phyloP scores from a whole-genome alignment of 2,113 vertebrate genomes.

The Eubucco bourcierii region DNA sequence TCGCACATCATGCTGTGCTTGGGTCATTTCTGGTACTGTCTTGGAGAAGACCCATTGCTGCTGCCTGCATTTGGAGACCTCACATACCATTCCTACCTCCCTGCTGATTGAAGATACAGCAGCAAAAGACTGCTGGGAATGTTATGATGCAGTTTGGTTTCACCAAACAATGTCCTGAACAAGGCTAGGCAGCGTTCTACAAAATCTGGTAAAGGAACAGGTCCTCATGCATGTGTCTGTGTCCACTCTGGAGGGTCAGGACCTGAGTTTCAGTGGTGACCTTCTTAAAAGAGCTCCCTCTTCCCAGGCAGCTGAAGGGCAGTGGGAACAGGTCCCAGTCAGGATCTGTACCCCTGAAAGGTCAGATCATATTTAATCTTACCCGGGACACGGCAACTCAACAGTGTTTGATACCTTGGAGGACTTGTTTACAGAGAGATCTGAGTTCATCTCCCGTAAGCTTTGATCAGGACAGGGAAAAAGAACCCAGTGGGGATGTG shows the following conservation, averaged over 20 bases:
- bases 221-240: fast-evolving
- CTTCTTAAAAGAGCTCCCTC: not conserved
- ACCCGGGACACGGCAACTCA: not conserved
- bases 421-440: not conserved
- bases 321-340: fast-evolving
- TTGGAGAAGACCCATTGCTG: not conserved
- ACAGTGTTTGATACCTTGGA: not conserved
- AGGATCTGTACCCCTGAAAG: not conserved
- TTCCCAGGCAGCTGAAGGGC: not conserved
- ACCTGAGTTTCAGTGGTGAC: not conserved
- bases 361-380: fast-evolving
- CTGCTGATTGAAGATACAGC: fast-evolving
- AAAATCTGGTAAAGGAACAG: not conserved
- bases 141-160: not conserved
- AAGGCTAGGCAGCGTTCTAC: not conserved
- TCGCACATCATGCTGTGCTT: not conserved
- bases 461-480: not conserved
- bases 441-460: not conserved
- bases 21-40: not conserved
- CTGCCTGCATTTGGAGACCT: not conserved
- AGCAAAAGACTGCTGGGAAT: not conserved
- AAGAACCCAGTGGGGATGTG: not conserved
- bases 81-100: not conserved
- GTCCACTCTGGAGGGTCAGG: not conserved
- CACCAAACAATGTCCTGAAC: fast-evolving